Evolutionary conservation across 2,888 invertebrate species (phyloP), one percentile per base, ranked within the genome.

Genomic region (Diarsia mendica): DNA sequence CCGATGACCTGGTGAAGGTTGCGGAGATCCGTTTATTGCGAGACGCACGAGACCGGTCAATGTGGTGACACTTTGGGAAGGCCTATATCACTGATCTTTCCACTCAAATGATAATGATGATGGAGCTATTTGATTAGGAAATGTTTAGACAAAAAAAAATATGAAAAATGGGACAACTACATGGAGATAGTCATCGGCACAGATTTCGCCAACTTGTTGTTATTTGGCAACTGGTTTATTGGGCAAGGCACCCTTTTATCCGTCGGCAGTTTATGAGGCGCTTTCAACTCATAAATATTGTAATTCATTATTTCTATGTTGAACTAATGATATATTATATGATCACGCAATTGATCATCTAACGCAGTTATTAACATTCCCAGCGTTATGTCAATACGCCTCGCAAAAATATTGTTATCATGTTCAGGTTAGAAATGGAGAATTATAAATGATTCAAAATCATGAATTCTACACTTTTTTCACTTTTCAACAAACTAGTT

Each of bases 231-330:
- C 23, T 39, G 28, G 23, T 6, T 28, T 39, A 15, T 53, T 39
- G 60, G 10, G 10, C 2, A 67, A 75, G 2, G 15, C 3, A 28
- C 53, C 48, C 15, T 23, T 33, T 39, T 10, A 39, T 33, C 11
- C 4, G 53, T 23, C 20, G 28, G 11, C 58, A 8, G 28, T 58
- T 18, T 58, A 60, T 60, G 33, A 18, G 60, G 18, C 15, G 9
- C 60, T 53, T 46, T 9, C 15, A 6, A 18, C 49, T 73, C 28
- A 77, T 65, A 65, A 53, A 75, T 63, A 67, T 60, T 53, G 9
- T 15, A 65, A 53, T 49, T 39, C n/a, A 51, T 15, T 33, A 46
- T 74, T 46, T 15, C 6, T n/a, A 3, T 18, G 6, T 46, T 58
- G n/a, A n/a, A n/a, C 18, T 23, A 77, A 23, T 33, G 1, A 18